Base-by-base conservation (phyloP, 2,888 invertebrate genomes). In the Coelopa pilipes region DNA sequence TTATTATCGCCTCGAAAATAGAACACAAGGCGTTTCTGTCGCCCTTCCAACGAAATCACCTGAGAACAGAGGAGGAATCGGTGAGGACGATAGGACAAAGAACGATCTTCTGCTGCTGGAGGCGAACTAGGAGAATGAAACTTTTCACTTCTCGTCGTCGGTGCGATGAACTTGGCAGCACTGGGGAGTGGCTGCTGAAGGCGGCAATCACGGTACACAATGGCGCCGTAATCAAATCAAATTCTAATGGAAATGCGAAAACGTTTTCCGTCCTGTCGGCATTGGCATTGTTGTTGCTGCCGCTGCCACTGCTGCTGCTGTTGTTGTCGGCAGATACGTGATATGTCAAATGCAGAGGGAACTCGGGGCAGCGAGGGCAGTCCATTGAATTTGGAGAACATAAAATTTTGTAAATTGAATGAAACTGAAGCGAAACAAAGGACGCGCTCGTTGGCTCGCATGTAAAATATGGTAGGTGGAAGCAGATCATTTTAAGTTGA, bases 191-290 rank as follows among this genome's bases (percentile, higher is more conserved):
- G 65, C n/a, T 17, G 65, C 46, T 19, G 19, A 7, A 17, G 47
- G n/a, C n/a, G 34, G n/a, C 24, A 24, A 62, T 62, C 17, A 62
- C 62, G 11, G 12, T 24, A 11, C 47, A 65, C 46, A 45, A 17
- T 47, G 46, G 65, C 65, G 47, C 2, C 65, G 46, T 65, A 65
- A 65, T 46, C 65, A 19, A 65, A 65, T 65, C 19, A 65, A 47
- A 65, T 45, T 46, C 45, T 65, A 47, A 65, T 65, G 65, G 46
- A 65, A 65, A 65, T 65, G 65, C 47, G 65, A 46, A 63, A 65
- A 65, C 65, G 65, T 65, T 65, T 47, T 47, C 46, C 9, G 11
- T 59, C 19, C 63, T 59, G 9, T 57, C 1, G 5, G 1, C 62
- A 1, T 62, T 45, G n/a, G 1, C 34, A 0, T 62, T 62, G n/a